These are phyloP conservation scores for Melanotaenia maccullochi DNA, from an alignment of 2,797 vertebrate genomes.

Conservation along the genomic window DNA sequence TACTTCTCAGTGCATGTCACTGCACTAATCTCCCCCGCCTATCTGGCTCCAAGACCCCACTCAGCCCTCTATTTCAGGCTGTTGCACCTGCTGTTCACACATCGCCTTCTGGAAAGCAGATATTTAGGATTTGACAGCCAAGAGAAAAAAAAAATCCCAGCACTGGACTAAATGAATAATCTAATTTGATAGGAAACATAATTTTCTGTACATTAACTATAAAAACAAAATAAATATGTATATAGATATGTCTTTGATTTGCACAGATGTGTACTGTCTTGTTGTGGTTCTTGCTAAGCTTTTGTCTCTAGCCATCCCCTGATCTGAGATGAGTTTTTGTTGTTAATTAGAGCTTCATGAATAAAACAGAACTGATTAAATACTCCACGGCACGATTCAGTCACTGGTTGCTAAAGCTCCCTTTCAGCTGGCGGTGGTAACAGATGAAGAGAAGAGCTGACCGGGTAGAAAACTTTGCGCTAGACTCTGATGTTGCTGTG, in stretches of 20 bases:
- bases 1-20: conserved; percentile 37
- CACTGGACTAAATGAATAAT: conserved; percentile 33
- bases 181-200: conserved; percentile 29
- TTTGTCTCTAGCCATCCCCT: too few species aligned
- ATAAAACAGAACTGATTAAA: neutral
- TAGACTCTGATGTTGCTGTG: neutral
- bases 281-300: too few species aligned
- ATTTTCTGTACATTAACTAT: too few species aligned
- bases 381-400: too few species aligned
- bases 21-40: conserved; percentile 46
- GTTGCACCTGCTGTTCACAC: conserved; percentile 81
- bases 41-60: conserved; percentile 68
- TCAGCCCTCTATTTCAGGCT: conserved; percentile 80
- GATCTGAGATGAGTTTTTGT: neutral
- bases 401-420: too few species aligned
- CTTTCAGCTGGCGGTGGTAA: neutral
- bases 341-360: neutral
- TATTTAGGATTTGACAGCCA: conserved; percentile 58
- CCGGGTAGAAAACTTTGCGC: neutral
- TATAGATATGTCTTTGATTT: neutral
- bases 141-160: conserved; percentile 27
- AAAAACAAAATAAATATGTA: too few species aligned
- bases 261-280: neutral
- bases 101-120: conserved; percentile 71
- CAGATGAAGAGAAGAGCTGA: neutral